These are phyloP conservation scores for Fragum fragum DNA, from an alignment of 2,888 invertebrate genomes.

Conservation along the genomic window DNA sequence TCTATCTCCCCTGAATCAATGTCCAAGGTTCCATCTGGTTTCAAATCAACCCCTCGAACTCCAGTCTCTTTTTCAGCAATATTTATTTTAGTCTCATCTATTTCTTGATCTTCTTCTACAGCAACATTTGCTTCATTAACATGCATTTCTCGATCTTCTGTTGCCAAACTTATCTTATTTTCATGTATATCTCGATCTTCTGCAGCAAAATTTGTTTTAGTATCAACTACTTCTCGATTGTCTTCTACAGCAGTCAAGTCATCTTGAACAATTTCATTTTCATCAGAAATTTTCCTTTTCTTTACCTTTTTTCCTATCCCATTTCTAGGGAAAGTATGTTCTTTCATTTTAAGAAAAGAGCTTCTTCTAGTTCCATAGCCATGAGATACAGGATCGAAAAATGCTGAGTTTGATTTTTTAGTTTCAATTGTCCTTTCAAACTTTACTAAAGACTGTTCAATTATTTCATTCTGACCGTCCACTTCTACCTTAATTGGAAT, in stretches of 20 bases:
- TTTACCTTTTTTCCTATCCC: background rate
- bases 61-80: background rate
- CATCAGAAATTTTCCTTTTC: background rate
- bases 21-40: constrained; percentile 12
- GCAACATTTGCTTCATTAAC: background rate
- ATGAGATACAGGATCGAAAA: constrained; percentile 6
- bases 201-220: background rate
- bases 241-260: background rate
- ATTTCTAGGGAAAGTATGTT: background rate
- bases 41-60: background rate
- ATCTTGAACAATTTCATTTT: background rate
- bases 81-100: background rate
- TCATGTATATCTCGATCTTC: background rate
- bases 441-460: background rate
- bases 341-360: constrained; percentile 1
- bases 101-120: background rate
- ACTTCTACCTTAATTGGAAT: background rate
- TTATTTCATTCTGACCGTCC: constrained; percentile 13
- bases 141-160: background rate
- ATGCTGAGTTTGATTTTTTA: constrained; percentile 10
- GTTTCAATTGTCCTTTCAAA: constrained; percentile 5
- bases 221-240: background rate
- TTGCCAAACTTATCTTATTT: no score
- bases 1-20: background rate
- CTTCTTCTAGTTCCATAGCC: constrained; percentile 29